phyloP scores from a whole-genome alignment of 1,140 invertebrate species.

The Drosophila biarmipes region DNA sequence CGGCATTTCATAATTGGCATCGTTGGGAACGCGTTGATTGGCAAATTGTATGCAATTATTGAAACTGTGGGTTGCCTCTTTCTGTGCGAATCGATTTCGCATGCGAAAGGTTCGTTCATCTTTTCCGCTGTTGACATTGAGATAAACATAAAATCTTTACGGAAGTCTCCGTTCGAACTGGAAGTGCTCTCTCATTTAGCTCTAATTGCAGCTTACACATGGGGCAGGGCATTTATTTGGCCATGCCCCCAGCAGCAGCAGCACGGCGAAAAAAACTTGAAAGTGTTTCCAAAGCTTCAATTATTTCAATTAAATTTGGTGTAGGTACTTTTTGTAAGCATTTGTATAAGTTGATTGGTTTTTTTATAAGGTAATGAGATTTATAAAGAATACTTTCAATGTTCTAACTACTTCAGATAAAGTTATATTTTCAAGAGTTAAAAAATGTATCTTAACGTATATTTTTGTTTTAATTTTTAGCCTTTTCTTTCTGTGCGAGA shows the following conservation, averaged over 20 bases:
- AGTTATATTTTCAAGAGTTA: too few relatives aligned
- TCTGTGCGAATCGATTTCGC: slow-evolving; percentile 29
- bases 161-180: slow-evolving; percentile 57
- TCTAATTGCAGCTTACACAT: slow-evolving; percentile 63
- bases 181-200: slow-evolving; percentile 60
- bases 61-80: slow-evolving; percentile 38
- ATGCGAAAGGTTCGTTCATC: slow-evolving; percentile 75
- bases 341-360: neutral
- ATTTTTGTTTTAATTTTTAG: neutral
- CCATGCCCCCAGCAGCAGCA: slow-evolving; percentile 16
- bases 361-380: neutral
- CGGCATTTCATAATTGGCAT: slow-evolving; percentile 70
- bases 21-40: slow-evolving; percentile 78
- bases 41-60: slow-evolving; percentile 82
- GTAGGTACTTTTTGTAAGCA: neutral
- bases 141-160: slow-evolving; percentile 51
- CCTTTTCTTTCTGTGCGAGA: neutral
- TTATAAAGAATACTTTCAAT: neutral
- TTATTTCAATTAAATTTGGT: neutral
- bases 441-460: neutral
- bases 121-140: slow-evolving; percentile 71
- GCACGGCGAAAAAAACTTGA: slow-evolving; percentile 4
- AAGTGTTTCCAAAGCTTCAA: neutral
- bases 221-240: slow-evolving; percentile 48
- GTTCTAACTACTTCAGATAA: too few relatives aligned